Evolutionary conservation across 2,888 invertebrate genomes (phyloP).

Genomic region (Tenthredo livida): DNA sequence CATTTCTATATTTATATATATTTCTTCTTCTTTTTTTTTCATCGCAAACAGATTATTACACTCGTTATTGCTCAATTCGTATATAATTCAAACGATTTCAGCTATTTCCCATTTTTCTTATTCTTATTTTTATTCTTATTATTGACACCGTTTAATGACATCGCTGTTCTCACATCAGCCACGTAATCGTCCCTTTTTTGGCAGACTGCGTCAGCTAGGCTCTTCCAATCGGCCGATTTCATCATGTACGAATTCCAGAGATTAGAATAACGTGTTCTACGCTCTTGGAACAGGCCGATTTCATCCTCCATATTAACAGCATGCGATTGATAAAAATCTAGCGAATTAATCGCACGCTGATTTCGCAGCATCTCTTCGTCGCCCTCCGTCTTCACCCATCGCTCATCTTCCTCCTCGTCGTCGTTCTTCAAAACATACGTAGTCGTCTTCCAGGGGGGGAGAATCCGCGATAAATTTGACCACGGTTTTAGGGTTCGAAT

Average conservation of each 20-base stretch:
- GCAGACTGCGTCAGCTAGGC: slow-evolving; percentile 37
- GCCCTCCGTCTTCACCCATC: slow-evolving; percentile 59
- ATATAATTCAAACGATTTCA: background rate
- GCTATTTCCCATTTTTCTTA: background rate
- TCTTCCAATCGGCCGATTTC: background rate
- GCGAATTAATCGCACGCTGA: slow-evolving; percentile 55
- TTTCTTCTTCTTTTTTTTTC: background rate
- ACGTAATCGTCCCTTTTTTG: slow-evolving; percentile 49
- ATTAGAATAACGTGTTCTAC: slow-evolving; percentile 12
- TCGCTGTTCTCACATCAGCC: slow-evolving; percentile 36
- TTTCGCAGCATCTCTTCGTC: slow-evolving; percentile 61
- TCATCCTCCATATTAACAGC: slow-evolving; percentile 50
- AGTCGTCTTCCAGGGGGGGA: slow-evolving; percentile 57
- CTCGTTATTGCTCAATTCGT: background rate
- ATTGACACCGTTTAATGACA: background rate
- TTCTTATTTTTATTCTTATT: background rate
- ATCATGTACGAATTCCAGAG: background rate
- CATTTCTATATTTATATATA: too few relatives aligned
- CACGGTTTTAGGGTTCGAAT: slow-evolving; percentile 55
- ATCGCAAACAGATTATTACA: background rate
- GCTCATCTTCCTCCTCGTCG: slow-evolving; percentile 59
- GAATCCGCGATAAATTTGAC: slow-evolving; percentile 34
- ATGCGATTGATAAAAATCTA: slow-evolving; percentile 57
- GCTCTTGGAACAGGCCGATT: background rate
- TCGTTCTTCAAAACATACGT: slow-evolving; percentile 53